Conservation (phyloP, 2,888 invertebrate genomes). For the Achlya flavicornis region DNA sequence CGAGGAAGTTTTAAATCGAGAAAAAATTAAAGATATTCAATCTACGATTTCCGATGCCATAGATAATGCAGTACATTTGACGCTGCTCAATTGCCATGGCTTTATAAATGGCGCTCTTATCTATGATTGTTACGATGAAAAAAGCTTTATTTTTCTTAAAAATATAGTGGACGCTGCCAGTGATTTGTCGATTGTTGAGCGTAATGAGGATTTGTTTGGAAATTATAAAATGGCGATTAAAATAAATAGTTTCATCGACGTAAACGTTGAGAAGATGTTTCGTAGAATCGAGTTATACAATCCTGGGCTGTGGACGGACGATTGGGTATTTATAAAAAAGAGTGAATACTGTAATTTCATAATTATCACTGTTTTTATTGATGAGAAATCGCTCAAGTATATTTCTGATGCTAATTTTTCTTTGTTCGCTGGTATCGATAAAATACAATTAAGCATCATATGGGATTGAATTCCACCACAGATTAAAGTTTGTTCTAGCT, state of each 20-base stretch:
- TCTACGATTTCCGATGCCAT: constrained; percentile 39
- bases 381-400: constrained; percentile 46
- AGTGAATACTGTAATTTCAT: constrained; percentile 27
- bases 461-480: constrained; percentile 32
- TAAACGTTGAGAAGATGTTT: constrained; percentile 38
- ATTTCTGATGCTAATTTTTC: constrained; percentile 44
- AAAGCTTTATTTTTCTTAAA: constrained; percentile 40
- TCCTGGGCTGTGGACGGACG: constrained; percentile 37
- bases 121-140: constrained; percentile 55
- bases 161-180: constrained; percentile 28
- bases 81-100: constrained; percentile 59
- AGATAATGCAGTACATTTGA: constrained; percentile 35
- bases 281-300: constrained; percentile 53
- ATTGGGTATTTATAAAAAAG: constrained; percentile 46
- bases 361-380: constrained; percentile 41
- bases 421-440: constrained; percentile 58
- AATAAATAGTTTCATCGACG: constrained; percentile 41
- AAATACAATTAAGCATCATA: constrained; percentile 44
- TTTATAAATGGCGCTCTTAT: constrained; percentile 50
- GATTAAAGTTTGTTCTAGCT: not conserved
- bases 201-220: constrained; percentile 12
- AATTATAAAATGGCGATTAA: constrained; percentile 41
- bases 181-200: constrained; percentile 26
- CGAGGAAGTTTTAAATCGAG: constrained; percentile 24
- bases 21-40: constrained; percentile 35